These are phyloP conservation scores for Ctenosaura bakeri DNA, from an alignment of 2,797 vertebrate genomes.

Conservation along the genomic window DNA sequence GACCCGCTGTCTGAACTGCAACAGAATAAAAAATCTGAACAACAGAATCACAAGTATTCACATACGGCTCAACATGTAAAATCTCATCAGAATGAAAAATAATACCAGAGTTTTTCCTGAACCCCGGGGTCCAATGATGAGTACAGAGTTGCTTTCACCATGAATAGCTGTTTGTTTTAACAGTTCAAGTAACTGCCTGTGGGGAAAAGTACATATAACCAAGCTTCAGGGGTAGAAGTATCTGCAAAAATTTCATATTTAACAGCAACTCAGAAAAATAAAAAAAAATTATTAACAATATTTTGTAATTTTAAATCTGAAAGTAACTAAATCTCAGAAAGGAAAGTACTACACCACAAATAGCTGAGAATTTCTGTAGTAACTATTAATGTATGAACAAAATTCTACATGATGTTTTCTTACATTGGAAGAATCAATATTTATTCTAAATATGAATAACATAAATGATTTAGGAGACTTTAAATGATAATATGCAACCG, in stretches of 20 bases:
- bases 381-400: no score
- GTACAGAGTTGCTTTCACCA: slow-evolving; percentile 96
- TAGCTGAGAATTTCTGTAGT: no score
- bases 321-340: no score
- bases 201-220: background rate
- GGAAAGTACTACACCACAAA: no score
- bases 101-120: slow-evolving; percentile 92
- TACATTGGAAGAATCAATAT: background rate
- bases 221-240: background rate
- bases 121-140: slow-evolving; percentile 93
- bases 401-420: background rate
- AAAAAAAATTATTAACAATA: background rate
- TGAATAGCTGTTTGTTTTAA: slow-evolving; percentile 89
- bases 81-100: background rate
- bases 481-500: background rate
- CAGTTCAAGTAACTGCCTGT: slow-evolving; percentile 92
- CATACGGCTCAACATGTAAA: background rate
- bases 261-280: background rate
- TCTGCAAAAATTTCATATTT: background rate
- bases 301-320: background rate
- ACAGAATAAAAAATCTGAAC: background rate
- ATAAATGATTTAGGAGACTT: background rate
- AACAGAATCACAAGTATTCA: accelerated
- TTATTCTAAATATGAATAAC: background rate
- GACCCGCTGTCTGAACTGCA: no score